phyloP scores from a whole-genome alignment of 1,140 invertebrate genomes.

The Tetragnatha versicolor region DNA sequence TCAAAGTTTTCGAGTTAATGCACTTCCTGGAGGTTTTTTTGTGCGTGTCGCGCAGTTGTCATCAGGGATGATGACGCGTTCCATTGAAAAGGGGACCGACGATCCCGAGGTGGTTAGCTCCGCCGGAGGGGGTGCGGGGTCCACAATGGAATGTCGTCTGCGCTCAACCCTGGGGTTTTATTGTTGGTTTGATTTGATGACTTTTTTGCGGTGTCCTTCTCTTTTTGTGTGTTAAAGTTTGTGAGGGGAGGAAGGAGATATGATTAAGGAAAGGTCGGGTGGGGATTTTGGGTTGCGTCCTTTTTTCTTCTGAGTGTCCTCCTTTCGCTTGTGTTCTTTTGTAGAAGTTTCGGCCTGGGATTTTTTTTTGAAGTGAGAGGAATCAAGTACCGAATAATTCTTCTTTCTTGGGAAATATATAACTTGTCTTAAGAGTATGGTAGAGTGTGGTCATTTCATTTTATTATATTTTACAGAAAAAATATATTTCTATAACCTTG shows the following conservation, averaged over 20 bases:
- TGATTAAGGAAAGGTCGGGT: conserved; percentile 14
- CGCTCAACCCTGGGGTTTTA: neutral
- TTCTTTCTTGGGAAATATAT: no score
- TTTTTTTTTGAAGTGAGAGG: no score
- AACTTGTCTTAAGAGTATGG: no score
- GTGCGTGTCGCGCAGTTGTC: neutral
- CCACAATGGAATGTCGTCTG: conserved; percentile 41
- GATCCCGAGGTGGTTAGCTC: neutral
- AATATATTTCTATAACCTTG: no score
- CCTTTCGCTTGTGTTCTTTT: no score
- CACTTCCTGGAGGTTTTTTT: conserved; percentile 11
- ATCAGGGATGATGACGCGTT: neutral
- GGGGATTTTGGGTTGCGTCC: neutral
- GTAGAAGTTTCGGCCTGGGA: no score
- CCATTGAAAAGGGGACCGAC: neutral
- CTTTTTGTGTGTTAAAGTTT: conserved; percentile 22
- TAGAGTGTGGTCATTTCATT: no score
- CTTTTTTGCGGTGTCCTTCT: conserved; percentile 4
- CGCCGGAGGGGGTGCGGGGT: neutral
- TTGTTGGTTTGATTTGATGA: conserved; percentile 37
- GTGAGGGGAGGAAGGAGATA: conserved; percentile 9
- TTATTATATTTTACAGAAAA: no score
- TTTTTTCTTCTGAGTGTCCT: no score
- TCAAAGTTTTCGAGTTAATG: conserved; percentile 38
- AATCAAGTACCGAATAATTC: no score